Base-by-base conservation (phyloP, 2,888 invertebrate genomes). In the Pasiphila rectangulata region DNA sequence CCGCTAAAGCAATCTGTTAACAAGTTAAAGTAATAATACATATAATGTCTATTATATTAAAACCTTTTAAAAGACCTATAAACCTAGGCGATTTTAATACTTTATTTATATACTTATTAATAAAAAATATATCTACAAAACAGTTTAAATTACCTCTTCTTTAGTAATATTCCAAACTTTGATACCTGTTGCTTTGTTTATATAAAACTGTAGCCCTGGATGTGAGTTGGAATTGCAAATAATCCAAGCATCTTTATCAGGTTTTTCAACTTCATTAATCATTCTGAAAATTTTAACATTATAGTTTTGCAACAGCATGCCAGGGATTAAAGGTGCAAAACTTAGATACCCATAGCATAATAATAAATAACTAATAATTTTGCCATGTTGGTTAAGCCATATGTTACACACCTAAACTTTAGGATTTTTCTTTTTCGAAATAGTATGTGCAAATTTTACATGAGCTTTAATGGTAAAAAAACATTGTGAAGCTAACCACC, bases 141-240 rank as follows among this genome's bases (percentile, higher is more conserved):
- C 5, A 1, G 12, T 25, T n/a, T 12, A 17, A 24, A 49, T 53
- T 65, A 83, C 85, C 70, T 83, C 79, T 10, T 60, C 44, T 37
- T 72, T 69, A 49, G 75, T 75, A 49, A 80, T 59, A 61, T 83
- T 75, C 83, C 84, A 85, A 12, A 61, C 75, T 51, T 80, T 63
- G 60, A 77, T 64, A 21, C 83, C 80, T 47, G 79, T 81, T 1
- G 66, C 10, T 15, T 76, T 78, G 45, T 86, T 84, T 46, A 82
- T 82, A 55, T 82, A 84, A 59, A 81, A 86, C 38, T 72, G 64
- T 25, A 63, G 59, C 4, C 77, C 79, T 34, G 62, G 57, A 43
- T 75, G 67, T 2, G 78, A 72, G 52, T 71, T 80, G 3, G 86
- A 86, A 37, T 70, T 66, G 51, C 72, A 72, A 20, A 77, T 51